Evolutionary conservation across 2,888 invertebrate species (phyloP).

Genomic region (Mystacides longicornis): DNA sequence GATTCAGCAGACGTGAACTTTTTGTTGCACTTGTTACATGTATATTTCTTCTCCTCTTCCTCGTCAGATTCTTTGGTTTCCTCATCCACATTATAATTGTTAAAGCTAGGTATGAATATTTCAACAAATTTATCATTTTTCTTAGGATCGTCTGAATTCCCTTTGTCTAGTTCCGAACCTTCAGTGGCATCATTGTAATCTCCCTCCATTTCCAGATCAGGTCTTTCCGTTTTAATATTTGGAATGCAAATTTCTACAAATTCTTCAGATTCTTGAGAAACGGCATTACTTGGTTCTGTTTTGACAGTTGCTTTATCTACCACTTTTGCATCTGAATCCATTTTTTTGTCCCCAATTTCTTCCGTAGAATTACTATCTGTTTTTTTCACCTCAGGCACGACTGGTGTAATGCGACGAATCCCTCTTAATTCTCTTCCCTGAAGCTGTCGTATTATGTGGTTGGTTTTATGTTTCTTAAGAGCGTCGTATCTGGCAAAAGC

Average conservation of each 20-base stretch:
- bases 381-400: too few relatives aligned
- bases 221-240: neutral
- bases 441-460: too few relatives aligned
- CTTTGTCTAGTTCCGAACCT: neutral
- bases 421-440: too few relatives aligned
- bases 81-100: neutral
- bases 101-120: neutral
- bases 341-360: too few relatives aligned
- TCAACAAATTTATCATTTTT: neutral
- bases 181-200: neutral
- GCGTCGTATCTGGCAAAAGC: neutral
- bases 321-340: neutral
- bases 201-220: neutral
- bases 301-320: neutral
- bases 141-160: neutral
- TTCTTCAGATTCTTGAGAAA: neutral
- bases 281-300: neutral
- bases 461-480: constrained; percentile 10
- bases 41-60: neutral
- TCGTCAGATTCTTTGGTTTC: neutral
- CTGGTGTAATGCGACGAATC: too few relatives aligned
- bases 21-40: neutral
- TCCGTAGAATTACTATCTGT: too few relatives aligned
- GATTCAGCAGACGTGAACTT: neutral
- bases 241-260: neutral